phyloP scores from a whole-genome alignment of 2,888 invertebrate genomes.

The Acronicta aceris region DNA sequence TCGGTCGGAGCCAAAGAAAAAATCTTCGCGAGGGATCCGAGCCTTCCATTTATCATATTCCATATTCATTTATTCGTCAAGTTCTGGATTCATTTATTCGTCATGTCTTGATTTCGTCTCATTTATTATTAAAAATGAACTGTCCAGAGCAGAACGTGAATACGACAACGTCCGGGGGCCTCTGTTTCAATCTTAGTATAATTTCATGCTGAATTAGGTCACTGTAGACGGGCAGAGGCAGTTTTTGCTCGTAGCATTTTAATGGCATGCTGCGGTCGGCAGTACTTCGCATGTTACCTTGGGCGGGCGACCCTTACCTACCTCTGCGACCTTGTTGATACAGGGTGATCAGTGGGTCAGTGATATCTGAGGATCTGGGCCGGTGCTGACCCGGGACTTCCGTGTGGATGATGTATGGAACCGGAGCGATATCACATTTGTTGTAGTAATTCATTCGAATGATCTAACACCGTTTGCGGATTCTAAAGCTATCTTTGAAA shows the following conservation, averaged over 20 bases:
- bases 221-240: constrained; percentile 53
- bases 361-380: constrained; percentile 71
- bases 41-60: constrained; percentile 89
- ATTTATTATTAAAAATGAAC: constrained; percentile 90
- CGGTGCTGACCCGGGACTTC: constrained; percentile 71
- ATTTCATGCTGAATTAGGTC: constrained; percentile 86
- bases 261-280: constrained; percentile 3
- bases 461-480: constrained; percentile 32
- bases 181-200: constrained; percentile 87
- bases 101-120: constrained; percentile 90
- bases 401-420: constrained; percentile 75
- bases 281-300: constrained; percentile 20
- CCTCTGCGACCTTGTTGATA: constrained; percentile 53
- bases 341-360: constrained; percentile 70
- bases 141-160: constrained; percentile 86
- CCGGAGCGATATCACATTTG: constrained; percentile 63
- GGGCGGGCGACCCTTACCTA: constrained; percentile 20
- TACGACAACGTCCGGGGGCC: constrained; percentile 82
- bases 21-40: constrained; percentile 88
- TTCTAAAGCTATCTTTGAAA: constrained; percentile 27
- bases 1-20: constrained; percentile 88
- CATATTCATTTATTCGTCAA: constrained; percentile 90
- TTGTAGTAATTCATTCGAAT: constrained; percentile 62
- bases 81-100: constrained; percentile 90
- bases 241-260: constrained; percentile 58